A percentile compares a stretch with the other conserved stretches of the same genome.
phyloP scores from a whole-genome alignment of 2,888 invertebrate species.

The Cephus sareptanus region DNA sequence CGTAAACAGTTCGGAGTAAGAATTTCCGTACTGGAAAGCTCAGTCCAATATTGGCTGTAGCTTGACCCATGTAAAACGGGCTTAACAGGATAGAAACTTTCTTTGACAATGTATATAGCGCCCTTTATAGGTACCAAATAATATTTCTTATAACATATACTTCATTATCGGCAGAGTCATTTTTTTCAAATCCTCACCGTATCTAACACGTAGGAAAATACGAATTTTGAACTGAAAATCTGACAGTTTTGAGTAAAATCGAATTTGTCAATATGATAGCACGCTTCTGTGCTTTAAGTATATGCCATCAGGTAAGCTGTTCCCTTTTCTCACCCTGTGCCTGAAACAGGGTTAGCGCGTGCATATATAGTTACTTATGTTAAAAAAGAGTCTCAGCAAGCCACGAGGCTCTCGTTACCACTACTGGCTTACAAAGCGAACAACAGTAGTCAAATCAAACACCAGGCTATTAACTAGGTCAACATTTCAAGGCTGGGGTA shows the following conservation, averaged over 20 bases:
- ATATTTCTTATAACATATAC: background rate
- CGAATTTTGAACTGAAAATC: background rate
- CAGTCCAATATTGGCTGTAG: too few relatives aligned
- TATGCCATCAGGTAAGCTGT: background rate
- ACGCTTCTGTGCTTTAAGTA: background rate
- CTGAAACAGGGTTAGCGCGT: background rate
- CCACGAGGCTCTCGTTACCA: slow-evolving; percentile 36
- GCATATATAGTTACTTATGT: slow-evolving; percentile 7
- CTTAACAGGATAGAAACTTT: slow-evolving; percentile 28
- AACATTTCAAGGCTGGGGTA: slow-evolving; percentile 54
- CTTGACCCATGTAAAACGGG: too few relatives aligned
- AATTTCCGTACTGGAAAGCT: too few relatives aligned
- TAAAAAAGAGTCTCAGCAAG: slow-evolving; percentile 21
- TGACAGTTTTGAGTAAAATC: background rate
- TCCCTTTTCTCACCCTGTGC: background rate
- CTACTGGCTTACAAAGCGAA: slow-evolving; percentile 44
- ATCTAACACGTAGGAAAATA: background rate
- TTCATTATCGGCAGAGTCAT: background rate
- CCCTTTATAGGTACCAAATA: background rate
- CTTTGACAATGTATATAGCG: slow-evolving; percentile 7
- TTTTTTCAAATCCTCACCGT: background rate
- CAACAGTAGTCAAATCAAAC: slow-evolving; percentile 63
- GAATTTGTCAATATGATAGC: background rate
- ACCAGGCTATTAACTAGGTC: slow-evolving; percentile 63
- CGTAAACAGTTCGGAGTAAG: too few relatives aligned